phyloP scores from a whole-genome alignment of 37 sponge, comb jelly and placozoan species.

The Hormiphora californensis region DNA sequence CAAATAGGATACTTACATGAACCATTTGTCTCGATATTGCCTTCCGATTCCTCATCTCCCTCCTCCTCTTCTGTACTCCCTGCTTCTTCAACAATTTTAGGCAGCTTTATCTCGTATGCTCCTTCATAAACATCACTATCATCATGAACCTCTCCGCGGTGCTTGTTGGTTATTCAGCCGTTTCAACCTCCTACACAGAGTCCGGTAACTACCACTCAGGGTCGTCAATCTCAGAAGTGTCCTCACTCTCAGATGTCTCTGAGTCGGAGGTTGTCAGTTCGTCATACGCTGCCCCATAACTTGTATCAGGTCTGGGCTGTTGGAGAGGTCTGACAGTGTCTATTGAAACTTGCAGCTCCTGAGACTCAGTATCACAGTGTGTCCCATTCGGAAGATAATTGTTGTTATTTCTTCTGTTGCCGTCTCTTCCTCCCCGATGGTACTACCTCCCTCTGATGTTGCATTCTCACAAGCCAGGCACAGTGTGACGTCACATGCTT shows the following conservation, averaged over 20 bases:
- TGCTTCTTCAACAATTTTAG: not conserved
- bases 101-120: conserved; percentile 28
- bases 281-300: conserved; percentile 43
- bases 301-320: not conserved
- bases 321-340: too few relatives aligned
- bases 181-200: conserved; percentile 22
- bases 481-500: too few relatives aligned
- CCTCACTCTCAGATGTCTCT: conserved; percentile 21
- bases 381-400: too few relatives aligned
- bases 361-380: too few relatives aligned
- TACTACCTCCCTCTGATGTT: too few relatives aligned
- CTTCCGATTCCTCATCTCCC: conserved; percentile 7
- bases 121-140: too few relatives aligned
- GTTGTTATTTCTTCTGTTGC: too few relatives aligned
- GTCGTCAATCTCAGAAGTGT: conserved; percentile 24
- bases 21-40: conserved; percentile 9
- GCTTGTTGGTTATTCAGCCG: not conserved
- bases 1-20: not conserved
- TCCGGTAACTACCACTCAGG: not conserved
- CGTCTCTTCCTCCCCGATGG: too few relatives aligned
- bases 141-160: too few relatives aligned
- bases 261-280: conserved; percentile 13
- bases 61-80: conserved; percentile 12
- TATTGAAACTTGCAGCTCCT: too few relatives aligned
- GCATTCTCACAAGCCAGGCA: too few relatives aligned